A percentile compares a stretch with the other conserved stretches of the same genome.
These are phyloP conservation scores for Exaiptasia diaphana DNA, from an alignment of 64 coral and sea anemone genomes.

Conservation along the genomic window DNA sequence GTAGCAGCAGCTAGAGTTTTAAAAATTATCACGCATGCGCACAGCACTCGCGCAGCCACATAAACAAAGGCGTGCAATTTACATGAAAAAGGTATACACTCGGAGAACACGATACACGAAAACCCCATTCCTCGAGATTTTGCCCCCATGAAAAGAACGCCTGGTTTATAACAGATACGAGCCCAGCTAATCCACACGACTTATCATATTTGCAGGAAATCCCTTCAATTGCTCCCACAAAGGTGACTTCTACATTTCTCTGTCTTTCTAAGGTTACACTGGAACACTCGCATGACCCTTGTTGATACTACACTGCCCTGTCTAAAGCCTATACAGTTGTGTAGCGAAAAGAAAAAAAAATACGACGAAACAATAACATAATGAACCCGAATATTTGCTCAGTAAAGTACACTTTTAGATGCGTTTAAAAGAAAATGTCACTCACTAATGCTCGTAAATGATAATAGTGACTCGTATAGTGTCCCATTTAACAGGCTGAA, in stretches of 20 bases:
- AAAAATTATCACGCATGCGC: slow-evolving; percentile 52
- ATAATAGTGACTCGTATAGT: slow-evolving; percentile 98
- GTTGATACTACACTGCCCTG: slow-evolving; percentile 38
- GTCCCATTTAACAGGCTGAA: slow-evolving; percentile 99
- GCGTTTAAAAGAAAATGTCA: slow-evolving; percentile 99
- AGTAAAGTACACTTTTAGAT: slow-evolving; percentile 99
- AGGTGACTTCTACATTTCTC: slow-evolving; percentile 70
- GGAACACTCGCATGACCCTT: slow-evolving; percentile 63
- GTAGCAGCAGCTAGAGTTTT: slow-evolving; percentile 10
- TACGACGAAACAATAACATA: slow-evolving; percentile 98
- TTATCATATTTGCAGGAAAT: slow-evolving; percentile 96
- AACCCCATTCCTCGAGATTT: slow-evolving; percentile 40
- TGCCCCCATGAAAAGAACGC: slow-evolving; percentile 57
- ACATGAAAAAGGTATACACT: slow-evolving; percentile 53
- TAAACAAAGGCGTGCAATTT: slow-evolving; percentile 79
- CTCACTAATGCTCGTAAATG: slow-evolving; percentile 95
- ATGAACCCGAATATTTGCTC: slow-evolving; percentile 99
- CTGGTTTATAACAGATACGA: slow-evolving; percentile 82
- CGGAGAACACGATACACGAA: slow-evolving; percentile 66
- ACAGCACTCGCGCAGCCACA: slow-evolving; percentile 22
- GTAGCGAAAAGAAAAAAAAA: slow-evolving; percentile 80
- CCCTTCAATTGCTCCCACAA: slow-evolving; percentile 75
- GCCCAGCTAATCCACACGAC: slow-evolving; percentile 71
- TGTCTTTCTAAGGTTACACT: slow-evolving; percentile 64
- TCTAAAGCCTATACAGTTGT: slow-evolving; percentile 52